Conservation (phyloP, 2,888 invertebrate species). For the Acanthosepion lycidas region DNA sequence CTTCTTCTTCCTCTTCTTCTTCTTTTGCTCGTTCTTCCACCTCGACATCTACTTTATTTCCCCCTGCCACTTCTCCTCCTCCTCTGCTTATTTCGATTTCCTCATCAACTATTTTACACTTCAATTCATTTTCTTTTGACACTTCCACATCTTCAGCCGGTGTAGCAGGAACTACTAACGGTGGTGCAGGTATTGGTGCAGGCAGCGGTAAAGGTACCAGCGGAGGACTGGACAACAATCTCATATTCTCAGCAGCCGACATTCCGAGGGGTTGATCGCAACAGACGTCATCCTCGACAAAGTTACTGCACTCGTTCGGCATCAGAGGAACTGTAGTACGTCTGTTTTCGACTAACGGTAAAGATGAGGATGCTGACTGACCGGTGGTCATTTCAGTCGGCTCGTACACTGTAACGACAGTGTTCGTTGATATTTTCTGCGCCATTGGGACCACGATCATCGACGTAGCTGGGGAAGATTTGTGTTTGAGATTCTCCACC, state of each 20-base stretch:
- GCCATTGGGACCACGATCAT: background rate
- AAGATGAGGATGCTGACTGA: background rate
- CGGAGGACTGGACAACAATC: background rate
- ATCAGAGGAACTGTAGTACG: constrained; percentile 2
- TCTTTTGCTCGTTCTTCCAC: background rate
- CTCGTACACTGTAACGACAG: background rate
- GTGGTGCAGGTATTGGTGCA: background rate
- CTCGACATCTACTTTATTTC: background rate
- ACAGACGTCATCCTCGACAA: background rate
- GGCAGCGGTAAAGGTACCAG: background rate
- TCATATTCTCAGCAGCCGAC: background rate
- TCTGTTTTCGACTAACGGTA: background rate
- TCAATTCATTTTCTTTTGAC: constrained; percentile 43
- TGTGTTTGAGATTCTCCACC: background rate
- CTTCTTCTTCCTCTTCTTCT: background rate
- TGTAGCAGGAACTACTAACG: background rate
- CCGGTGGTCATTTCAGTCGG: background rate
- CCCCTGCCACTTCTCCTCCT: background rate
- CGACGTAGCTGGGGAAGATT: background rate
- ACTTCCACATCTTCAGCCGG: background rate
- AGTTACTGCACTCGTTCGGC: background rate
- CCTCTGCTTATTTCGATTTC: constrained; percentile 40
- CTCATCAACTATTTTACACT: background rate
- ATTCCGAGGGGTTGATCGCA: background rate
- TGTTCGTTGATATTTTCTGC: background rate